Evolutionary conservation across 2,113 vertebrate species (phyloP).

Genomic region (Stigmatopora nigra): DNA sequence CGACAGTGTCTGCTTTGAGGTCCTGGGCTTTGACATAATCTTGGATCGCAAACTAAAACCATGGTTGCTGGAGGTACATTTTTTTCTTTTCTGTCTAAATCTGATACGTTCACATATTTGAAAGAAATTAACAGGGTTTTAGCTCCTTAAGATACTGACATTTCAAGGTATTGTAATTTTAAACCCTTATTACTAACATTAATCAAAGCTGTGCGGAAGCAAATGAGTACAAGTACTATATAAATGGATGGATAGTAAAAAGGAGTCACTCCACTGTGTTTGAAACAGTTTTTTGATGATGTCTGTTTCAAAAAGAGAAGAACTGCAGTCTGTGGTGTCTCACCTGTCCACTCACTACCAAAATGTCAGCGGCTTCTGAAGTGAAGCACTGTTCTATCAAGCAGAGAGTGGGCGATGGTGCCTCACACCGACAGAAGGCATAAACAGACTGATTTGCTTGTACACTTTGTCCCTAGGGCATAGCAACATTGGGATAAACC

Average conservation of each 20-base stretch:
- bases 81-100: neutral
- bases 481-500: constrained; percentile 28
- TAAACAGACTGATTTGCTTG: constrained; percentile 63
- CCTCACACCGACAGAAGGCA: constrained; percentile 49
- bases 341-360: constrained; percentile 21
- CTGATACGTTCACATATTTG: neutral
- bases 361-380: constrained; percentile 48
- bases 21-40: constrained; percentile 95
- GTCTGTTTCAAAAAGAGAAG: constrained; percentile 9
- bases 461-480: constrained; percentile 22
- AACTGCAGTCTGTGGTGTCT: constrained; percentile 31
- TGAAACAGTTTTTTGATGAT: neutral
- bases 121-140: neutral
- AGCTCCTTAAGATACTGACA: neutral
- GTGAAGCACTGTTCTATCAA: constrained; percentile 39
- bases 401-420: constrained; percentile 31
- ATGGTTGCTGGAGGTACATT: constrained; percentile 91
- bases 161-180: neutral
- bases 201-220: neutral
- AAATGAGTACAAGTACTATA: neutral
- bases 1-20: constrained; percentile 96
- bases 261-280: neutral
- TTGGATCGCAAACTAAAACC: constrained; percentile 96
- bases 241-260: neutral
- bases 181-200: neutral